Evolutionary conservation across 1,140 invertebrate genomes (phyloP), one percentile per base, ranked within the genome.

Genomic region (Aphelinus certus): DNA sequence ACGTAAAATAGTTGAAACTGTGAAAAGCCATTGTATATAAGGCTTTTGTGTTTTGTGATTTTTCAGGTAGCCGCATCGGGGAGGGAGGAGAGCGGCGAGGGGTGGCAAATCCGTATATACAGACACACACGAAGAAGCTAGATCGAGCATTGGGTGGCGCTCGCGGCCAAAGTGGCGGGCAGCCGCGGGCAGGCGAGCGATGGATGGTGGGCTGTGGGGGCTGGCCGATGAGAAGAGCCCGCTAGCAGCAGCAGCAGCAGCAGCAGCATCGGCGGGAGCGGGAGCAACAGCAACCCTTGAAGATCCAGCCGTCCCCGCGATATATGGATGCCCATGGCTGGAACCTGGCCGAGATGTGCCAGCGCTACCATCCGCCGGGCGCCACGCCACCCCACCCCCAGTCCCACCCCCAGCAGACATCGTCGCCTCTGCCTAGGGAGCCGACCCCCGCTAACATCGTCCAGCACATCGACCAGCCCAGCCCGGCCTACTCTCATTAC

Each of bases 281-380:
- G 80, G 80, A 83, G 79, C 81, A 84, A 84, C 61, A 47, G 10
- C 45, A 10, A 43, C 42, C 3, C 42, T 43, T 5, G 10, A 63
- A 63, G 10, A 47, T 7, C 57, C 7, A 60, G 51, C 51, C 4
- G 9, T 1, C 84, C 81, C 82, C 85, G 83, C 84, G 79, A 87
- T 88, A 88, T 88, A 88, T 88, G 87, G 87, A 87, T 86, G 85
- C 87, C 85, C 87, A 88, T 87, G 87, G 86, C 79, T 88, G 87
- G 87, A 88, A 88, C 81, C 87, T 88, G 87, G 86, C 87, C 86
- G 87, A 88, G 81, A 88, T 88, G 87, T 88, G 87, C 85, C 87
- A 88, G 85, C 87, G 87, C 78, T 88, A 88, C 81, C 87, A 88
- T 83, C 86, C 88, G 80, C 84, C 83, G 82, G 82, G 75, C 73